Evolutionary conservation across 2,797 vertebrate species (phyloP), one percentile per base, ranked within the genome.

Genomic region (Octomys mimax): DNA sequence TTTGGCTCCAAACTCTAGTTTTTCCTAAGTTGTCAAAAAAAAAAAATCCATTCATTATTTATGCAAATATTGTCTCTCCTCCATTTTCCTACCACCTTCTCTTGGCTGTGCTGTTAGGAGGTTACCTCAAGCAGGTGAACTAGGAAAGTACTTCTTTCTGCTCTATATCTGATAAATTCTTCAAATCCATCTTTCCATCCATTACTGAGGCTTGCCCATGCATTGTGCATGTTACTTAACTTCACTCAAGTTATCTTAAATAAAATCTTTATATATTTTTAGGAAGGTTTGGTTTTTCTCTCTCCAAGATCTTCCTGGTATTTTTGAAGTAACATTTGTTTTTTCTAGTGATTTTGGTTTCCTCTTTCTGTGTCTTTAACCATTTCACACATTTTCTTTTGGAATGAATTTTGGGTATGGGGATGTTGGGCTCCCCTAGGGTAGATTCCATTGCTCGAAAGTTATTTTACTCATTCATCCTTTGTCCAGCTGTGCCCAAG

Each of bases 151-250:
- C 7, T n/a, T 54, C 26, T 3, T 61, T 92, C 42, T 79, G 2
- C 6, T 52, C 2, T 9, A 21, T 18, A 5, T 75, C 21, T 6
- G 59, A 28, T 26, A 57, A 14, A 33, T 49, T n/a, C 28, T 68
- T 68, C 42, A 36, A 59, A 16, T 84, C 16, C 24, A 13, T 24
- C 33, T 31, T 36, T 13, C 16, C 2, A 19, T 4, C 2, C 22
- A 49, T 28, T 39, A 57, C 42, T 54, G 73, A 24, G 21, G 33
- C 28, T 22, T 64, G 57, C 5, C 7, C 16, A 14, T 18, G 39
- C 7, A 1, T 42, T 6, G 0, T 2, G 10, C 19, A 8, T 11
- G 2, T 36, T 84, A 16, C 8, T 16, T 42, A 16, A 13, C 33
- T 11, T 64, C 79, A 28, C 49, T 78, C 28, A 21, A 94, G 39